Conservation (phyloP, 2,888 invertebrate species). For the Lamellibrachia columna region DNA sequence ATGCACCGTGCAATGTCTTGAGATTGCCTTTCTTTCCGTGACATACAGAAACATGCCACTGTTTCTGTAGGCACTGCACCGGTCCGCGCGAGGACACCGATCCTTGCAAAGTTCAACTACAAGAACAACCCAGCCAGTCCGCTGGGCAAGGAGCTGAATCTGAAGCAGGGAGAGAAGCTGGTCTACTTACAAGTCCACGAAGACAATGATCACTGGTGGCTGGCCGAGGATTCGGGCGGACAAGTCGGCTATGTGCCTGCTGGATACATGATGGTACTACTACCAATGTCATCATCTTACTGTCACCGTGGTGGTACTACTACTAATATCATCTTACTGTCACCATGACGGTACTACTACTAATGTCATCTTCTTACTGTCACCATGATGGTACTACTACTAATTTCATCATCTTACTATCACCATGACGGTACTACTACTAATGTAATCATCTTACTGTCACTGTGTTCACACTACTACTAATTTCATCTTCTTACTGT, state of each 20-base stretch:
- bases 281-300: background rate
- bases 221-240: constrained; percentile 40
- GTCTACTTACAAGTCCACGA: constrained; percentile 35
- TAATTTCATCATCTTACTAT: too few species aligned
- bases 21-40: too few species aligned
- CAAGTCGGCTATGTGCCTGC: constrained; percentile 48
- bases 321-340: background rate
- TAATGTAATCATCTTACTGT: too few species aligned
- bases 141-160: constrained; percentile 46
- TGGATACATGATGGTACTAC: constrained; percentile 48
- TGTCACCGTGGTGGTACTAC: background rate
- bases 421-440: too few species aligned
- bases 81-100: background rate
- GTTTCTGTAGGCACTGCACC: background rate
- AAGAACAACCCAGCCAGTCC: constrained; percentile 48
- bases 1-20: too few species aligned
- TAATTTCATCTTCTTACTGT: too few species aligned
- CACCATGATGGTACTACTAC: too few species aligned
- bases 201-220: constrained; percentile 45
- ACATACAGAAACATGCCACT: background rate
- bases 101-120: constrained; percentile 47
- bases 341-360: background rate
- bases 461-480: too few species aligned
- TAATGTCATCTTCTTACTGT: background rate
- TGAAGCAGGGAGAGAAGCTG: constrained; percentile 44